phyloP scores from a whole-genome alignment of 92 coral and sea anemone genomes.

The Muricea muricata region DNA sequence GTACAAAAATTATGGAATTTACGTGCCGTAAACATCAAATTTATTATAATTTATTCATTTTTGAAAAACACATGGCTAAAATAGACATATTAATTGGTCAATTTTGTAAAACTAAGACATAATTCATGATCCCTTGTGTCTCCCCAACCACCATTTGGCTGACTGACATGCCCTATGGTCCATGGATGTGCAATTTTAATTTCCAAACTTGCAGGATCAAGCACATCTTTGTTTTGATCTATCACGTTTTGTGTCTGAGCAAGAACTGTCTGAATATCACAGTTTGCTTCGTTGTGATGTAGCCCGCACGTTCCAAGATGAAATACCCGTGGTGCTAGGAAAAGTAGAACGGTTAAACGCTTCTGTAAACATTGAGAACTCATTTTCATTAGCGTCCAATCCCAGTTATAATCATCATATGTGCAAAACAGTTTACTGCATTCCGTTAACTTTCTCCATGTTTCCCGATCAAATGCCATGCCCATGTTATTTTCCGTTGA shows the following conservation, averaged over 20 bases:
- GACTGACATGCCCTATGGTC: constrained; percentile 37
- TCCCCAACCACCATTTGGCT: constrained; percentile 99
- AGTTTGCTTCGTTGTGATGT: constrained; percentile 81
- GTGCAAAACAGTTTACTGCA: constrained; percentile 66
- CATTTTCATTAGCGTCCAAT: constrained; percentile 93
- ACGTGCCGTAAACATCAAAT: no score
- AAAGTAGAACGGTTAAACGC: constrained; percentile 74
- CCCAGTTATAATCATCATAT: constrained; percentile 98
- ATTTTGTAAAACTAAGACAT: constrained; percentile 59
- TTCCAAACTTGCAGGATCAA: constrained; percentile 71
- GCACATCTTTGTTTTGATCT: constrained; percentile 58
- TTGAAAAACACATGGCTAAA: not conserved
- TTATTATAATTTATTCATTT: no score
- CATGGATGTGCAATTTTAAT: constrained; percentile 50
- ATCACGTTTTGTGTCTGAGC: constrained; percentile 69
- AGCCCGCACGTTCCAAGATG: constrained; percentile 98
- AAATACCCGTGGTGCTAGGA: constrained; percentile 84
- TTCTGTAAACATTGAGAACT: constrained; percentile 68
- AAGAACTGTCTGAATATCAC: constrained; percentile 72
- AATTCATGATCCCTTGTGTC: constrained; percentile 87
- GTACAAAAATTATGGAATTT: no score
- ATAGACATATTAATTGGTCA: not conserved
- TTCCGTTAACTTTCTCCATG: constrained; percentile 74
- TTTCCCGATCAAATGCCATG: constrained; percentile 87
- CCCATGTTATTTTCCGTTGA: constrained; percentile 96